Evolutionary conservation across 1,140 invertebrate species (phyloP), one percentile per base, ranked within the genome.

Genomic region (Hydropsyche tenuis): DNA sequence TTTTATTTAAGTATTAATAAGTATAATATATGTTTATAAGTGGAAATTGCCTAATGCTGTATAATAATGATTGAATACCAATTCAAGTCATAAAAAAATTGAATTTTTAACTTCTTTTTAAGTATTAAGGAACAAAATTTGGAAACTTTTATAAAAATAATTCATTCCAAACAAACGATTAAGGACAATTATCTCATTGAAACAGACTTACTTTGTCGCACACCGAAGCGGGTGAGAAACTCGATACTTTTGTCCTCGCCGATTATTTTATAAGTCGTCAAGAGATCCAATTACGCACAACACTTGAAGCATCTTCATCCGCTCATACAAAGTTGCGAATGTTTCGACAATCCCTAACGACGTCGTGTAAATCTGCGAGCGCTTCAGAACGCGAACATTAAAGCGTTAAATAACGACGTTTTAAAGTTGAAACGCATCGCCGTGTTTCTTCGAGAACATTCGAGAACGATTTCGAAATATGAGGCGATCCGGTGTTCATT

Each of bases 371-470:
- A 37, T 37, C 4, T 2, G 16, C 51, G 51, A 16, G 14, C 16
- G 14, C 14, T 53, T 16, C 11, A 53, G 22, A 53, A 20, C 56
- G 12, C 56, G 56, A 12, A 18, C 20, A 14, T 60, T 25, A 60
- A 25, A 60, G 22, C 56, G 22, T 23, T 25, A 60, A 60, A 60
- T 60, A 60, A 60, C 56, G 56, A 60, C 56, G 56, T 60, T 60
- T 60, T 60, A 60, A 23, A 60, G 56, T 60, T 60, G 56, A 60
- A 60, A 60, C 56, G 56, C 56, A 22, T 23, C 56, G 56, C 56
- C 18, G 23, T 11, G 23, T 22, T 9, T 3, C 30, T 9, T 25
- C 12, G 56, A 60, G 56, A 60, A 60, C 48, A 53, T 53, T 16
- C 48, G 22, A 53, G 51, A 22, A 18, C n/a, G 22, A 53, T 53